These are phyloP conservation scores for Cheilosia vernalis DNA, from an alignment of 2,888 invertebrate genomes.

Conservation along the genomic window DNA sequence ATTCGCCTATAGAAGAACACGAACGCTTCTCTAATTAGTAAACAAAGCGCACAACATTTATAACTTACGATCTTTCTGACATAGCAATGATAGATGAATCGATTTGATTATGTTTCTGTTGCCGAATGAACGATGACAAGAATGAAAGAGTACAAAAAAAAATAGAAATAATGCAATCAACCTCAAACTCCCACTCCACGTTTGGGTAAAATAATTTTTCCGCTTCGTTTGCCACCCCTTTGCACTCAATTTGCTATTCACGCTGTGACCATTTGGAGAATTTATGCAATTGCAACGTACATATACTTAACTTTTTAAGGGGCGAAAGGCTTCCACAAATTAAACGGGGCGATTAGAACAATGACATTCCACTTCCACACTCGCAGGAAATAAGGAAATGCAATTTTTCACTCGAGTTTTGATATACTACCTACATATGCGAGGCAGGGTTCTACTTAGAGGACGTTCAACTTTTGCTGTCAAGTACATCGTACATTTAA, in stretches of 20 bases:
- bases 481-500: background rate
- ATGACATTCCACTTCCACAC: conserved; percentile 51
- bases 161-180: conserved; percentile 6
- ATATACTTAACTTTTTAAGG: conserved; percentile 5
- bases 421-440: background rate
- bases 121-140: conserved; percentile 27
- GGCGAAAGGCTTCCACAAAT: conserved; percentile 38
- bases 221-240: conserved; percentile 56
- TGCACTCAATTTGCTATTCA: conserved; percentile 17
- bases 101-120: conserved; percentile 44
- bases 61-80: conserved; percentile 48
- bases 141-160: conserved; percentile 25
- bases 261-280: conserved; percentile 36
- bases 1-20: conserved; percentile 30
- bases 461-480: conserved; percentile 15
- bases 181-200: conserved; percentile 35
- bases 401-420: conserved; percentile 22
- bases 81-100: conserved; percentile 30
- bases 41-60: conserved; percentile 63
- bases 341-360: conserved; percentile 48
- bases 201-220: conserved; percentile 49
- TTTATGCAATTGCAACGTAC: conserved; percentile 68
- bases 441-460: conserved; percentile 28
- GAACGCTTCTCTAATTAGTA: conserved; percentile 64
- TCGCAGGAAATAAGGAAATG: conserved; percentile 5